Percentiles rank a stretch among this genome's conserved stretches.
Conservation (phyloP, 1,140 invertebrate genomes). For the Nasonia longicornis region DNA sequence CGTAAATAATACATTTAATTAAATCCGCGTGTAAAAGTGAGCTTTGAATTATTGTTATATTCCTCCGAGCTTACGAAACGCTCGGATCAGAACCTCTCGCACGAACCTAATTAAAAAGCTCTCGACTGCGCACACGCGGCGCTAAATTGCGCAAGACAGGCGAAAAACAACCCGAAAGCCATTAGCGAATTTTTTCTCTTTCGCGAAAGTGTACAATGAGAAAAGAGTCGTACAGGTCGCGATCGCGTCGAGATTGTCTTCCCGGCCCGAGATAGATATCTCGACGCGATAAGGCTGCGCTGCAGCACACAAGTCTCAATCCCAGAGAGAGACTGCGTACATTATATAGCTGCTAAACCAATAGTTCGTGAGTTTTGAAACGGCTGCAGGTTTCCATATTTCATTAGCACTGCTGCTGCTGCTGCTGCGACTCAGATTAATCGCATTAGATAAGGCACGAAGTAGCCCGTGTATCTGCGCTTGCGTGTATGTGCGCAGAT, state of each 20-base stretch:
- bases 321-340: not conserved
- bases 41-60: constrained; percentile 1
- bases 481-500: not conserved
- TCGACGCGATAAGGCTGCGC: not conserved
- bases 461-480: constrained; percentile 10
- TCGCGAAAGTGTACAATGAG: not conserved
- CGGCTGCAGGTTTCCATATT: constrained; percentile 22
- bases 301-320: not conserved
- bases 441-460: constrained; percentile 34
- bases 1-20: not conserved
- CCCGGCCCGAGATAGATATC: not conserved
- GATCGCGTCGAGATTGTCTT: constrained; percentile 9
- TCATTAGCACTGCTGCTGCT: constrained; percentile 27
- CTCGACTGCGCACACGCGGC: no score
- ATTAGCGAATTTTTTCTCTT: not conserved
- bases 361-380: constrained; percentile 30
- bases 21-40: not conserved
- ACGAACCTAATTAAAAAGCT: not conserved
- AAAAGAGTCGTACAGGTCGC: not conserved
- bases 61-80: not conserved
- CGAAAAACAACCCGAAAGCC: not conserved
- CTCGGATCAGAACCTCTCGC: not conserved
- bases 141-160: not conserved
- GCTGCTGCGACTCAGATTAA: constrained; percentile 25
- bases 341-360: constrained; percentile 7